Conservation (phyloP, 2,888 invertebrate genomes). For the Lasioglossum calceatum region DNA sequence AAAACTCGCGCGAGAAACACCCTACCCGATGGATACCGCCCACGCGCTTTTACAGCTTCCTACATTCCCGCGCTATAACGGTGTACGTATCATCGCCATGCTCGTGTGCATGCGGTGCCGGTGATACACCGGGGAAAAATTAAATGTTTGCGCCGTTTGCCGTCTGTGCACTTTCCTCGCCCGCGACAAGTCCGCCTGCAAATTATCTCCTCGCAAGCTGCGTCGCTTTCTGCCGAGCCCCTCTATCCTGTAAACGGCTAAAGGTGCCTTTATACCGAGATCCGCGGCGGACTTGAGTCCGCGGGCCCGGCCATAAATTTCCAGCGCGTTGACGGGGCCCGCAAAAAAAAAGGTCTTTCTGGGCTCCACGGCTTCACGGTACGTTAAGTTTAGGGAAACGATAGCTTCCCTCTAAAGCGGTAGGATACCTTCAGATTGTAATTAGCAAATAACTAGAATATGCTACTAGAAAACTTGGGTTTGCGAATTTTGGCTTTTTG, state of each 20-base stretch:
- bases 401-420: too few species aligned
- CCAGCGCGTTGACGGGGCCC: too few species aligned
- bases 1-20: slow-evolving; percentile 36
- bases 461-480: too few species aligned
- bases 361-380: too few species aligned
- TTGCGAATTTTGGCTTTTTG: too few species aligned
- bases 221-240: not conserved
- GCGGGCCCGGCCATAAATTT: too few species aligned
- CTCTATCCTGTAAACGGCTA: not conserved
- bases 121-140: slow-evolving; percentile 26
- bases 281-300: too few species aligned
- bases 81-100: not conserved
- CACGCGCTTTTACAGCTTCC: slow-evolving; percentile 35
- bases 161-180: not conserved
- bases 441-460: too few species aligned
- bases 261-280: too few species aligned
- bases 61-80: not conserved
- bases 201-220: not conserved
- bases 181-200: slow-evolving; percentile 11
- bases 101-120: not conserved
- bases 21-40: not conserved
- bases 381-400: too few species aligned
- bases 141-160: slow-evolving; percentile 39
- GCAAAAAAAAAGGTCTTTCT: too few species aligned
- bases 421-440: too few species aligned